A percentile compares a stretch with the other conserved stretches of the same genome.
These are phyloP conservation scores for Tachuris rubrigastra DNA, from an alignment of 2,113 vertebrate species.

Conservation along the genomic window DNA sequence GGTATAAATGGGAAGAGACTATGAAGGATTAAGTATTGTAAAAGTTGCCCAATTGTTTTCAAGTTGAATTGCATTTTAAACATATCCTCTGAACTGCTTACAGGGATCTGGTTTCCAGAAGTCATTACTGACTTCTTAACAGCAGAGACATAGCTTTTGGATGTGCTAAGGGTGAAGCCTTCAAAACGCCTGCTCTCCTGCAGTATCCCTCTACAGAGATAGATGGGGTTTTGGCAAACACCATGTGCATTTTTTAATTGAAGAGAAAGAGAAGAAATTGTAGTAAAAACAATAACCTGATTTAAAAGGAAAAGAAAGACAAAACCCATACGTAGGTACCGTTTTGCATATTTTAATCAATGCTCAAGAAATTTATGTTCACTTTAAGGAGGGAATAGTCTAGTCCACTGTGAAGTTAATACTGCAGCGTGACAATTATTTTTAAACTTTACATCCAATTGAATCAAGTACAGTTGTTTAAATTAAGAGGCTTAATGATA, in stretches of 20 bases:
- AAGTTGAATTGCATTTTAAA: neutral
- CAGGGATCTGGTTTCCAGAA: neutral
- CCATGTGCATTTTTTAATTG: neutral
- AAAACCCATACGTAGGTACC: neutral
- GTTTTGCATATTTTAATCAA: neutral
- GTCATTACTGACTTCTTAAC: neutral
- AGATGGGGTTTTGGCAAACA: neutral
- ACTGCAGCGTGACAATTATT: neutral
- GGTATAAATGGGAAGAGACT: neutral
- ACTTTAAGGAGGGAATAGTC: neutral
- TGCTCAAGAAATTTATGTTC: neutral
- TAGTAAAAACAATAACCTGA: neutral
- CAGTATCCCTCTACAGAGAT: neutral
- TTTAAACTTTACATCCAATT: neutral
- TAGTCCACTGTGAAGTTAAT: neutral
- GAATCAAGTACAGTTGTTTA: neutral
- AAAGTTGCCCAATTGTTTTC: neutral
- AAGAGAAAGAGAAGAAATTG: neutral
- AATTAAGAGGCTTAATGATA: slow-evolving; percentile 25
- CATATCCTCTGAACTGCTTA: neutral
- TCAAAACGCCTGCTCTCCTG: neutral
- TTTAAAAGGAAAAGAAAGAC: neutral
- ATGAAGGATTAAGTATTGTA: neutral
- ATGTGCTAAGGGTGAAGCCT: neutral
- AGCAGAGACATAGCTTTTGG: neutral